phyloP scores from a whole-genome alignment of 2,888 invertebrate species.

The Xanthia icteritia region DNA sequence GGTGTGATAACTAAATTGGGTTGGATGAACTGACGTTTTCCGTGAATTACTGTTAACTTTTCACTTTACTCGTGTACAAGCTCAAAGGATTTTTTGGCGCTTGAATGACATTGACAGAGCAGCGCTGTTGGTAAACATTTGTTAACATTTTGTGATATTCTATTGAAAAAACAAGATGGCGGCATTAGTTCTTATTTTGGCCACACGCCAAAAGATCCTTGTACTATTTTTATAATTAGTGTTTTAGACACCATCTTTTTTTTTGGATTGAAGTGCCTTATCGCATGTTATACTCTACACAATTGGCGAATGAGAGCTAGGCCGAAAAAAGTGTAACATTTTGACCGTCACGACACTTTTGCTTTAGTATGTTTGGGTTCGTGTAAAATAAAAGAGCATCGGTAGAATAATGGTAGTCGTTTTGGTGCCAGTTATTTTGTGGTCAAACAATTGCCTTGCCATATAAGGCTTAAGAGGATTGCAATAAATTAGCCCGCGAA shows the following conservation, averaged over 20 bases:
- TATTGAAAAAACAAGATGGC: too few species aligned
- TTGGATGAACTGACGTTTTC: slow-evolving; percentile 8
- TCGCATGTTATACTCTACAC: neutral
- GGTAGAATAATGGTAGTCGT: too few species aligned
- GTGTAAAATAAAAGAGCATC: too few species aligned
- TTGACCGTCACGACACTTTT: too few species aligned
- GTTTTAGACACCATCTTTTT: too few species aligned
- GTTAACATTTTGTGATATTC: neutral
- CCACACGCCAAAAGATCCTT: neutral
- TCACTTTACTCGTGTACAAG: neutral
- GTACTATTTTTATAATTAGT: neutral
- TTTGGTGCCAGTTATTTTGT: too few species aligned
- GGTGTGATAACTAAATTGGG: slow-evolving; percentile 36
- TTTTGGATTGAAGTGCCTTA: neutral
- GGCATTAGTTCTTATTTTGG: neutral
- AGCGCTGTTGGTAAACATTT: neutral
- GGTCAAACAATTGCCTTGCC: too few species aligned
- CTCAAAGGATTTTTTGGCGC: neutral
- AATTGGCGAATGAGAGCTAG: neutral
- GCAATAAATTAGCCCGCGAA: too few species aligned
- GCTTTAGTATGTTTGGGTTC: too few species aligned
- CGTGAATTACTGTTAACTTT: slow-evolving; percentile 9
- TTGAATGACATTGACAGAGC: neutral
- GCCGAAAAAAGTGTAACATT: too few species aligned
- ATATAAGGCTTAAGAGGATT: too few species aligned